These are phyloP conservation scores for Paramacrobiotus metropolitanus DNA, from an alignment of 1,140 invertebrate genomes.

Conservation along the genomic window DNA sequence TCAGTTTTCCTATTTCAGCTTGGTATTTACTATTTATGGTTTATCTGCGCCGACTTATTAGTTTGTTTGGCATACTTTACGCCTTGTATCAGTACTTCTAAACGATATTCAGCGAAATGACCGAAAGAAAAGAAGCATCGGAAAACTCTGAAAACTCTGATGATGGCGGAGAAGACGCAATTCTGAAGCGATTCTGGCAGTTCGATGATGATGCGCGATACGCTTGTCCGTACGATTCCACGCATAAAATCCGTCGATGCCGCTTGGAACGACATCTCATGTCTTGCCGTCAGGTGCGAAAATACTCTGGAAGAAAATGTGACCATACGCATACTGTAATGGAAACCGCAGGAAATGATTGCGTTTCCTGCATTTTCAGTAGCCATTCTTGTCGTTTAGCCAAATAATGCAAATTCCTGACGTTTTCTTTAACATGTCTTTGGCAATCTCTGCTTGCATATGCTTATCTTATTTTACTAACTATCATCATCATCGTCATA, in stretches of 20 bases:
- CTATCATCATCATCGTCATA: neutral
- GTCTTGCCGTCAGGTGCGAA: neutral
- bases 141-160: too few relatives aligned
- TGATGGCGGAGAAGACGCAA: too few relatives aligned
- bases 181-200: too few relatives aligned
- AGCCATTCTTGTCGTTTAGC: neutral
- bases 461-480: neutral
- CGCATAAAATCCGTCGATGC: neutral
- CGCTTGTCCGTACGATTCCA: neutral
- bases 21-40: too few relatives aligned
- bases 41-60: too few relatives aligned
- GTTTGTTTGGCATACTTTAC: too few relatives aligned
- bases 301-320: neutral
- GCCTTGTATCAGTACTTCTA: too few relatives aligned
- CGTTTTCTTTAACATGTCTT: neutral
- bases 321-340: neutral
- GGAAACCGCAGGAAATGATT: neutral
- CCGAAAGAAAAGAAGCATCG: too few relatives aligned
- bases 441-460: neutral
- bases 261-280: neutral
- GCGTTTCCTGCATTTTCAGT: neutral
- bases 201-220: neutral
- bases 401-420: neutral
- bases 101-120: too few relatives aligned
- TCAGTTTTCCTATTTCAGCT: too few relatives aligned